Conservation (phyloP, 2,888 invertebrate species). For the Epirrita christyi region DNA sequence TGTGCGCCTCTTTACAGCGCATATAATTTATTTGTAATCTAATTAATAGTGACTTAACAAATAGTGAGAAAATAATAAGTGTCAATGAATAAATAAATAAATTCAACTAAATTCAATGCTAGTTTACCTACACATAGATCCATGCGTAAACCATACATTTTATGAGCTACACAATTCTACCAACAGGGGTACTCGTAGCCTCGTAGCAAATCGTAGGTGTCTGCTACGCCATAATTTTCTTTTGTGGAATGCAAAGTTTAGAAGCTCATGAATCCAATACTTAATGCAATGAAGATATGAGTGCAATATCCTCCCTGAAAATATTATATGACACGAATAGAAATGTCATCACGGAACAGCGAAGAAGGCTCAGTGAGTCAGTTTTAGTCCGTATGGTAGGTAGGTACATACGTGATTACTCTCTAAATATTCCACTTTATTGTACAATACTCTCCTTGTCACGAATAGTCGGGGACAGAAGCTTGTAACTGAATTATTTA, state of each 20-base stretch:
- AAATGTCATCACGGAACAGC: slow-evolving; percentile 54
- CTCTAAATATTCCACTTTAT: slow-evolving; percentile 80
- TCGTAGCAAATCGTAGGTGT: slow-evolving; percentile 1
- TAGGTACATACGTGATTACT: slow-evolving; percentile 77
- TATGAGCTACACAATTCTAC: no score
- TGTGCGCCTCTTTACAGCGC: no score
- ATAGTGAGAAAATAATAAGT: no score
- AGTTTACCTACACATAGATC: no score
- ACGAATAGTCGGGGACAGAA: slow-evolving; percentile 67
- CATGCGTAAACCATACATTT: no score
- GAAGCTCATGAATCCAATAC: not conserved
- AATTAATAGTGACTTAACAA: no score
- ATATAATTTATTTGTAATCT: no score
- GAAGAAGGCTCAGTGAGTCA: slow-evolving; percentile 48
- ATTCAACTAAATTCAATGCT: no score
- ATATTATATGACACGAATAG: slow-evolving; percentile 54
- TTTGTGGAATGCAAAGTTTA: not conserved
- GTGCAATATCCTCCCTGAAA: slow-evolving; percentile 50
- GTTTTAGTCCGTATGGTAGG: slow-evolving; percentile 58
- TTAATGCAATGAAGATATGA: slow-evolving; percentile 7
- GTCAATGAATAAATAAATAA: no score
- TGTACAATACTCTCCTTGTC: slow-evolving; percentile 75
- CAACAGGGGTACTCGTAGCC: not conserved
- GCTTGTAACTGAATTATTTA: slow-evolving; percentile 72
- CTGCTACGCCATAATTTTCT: not conserved